Conservation (phyloP, 2,113 vertebrate genomes). For the Campylomormyrus numenius region DNA sequence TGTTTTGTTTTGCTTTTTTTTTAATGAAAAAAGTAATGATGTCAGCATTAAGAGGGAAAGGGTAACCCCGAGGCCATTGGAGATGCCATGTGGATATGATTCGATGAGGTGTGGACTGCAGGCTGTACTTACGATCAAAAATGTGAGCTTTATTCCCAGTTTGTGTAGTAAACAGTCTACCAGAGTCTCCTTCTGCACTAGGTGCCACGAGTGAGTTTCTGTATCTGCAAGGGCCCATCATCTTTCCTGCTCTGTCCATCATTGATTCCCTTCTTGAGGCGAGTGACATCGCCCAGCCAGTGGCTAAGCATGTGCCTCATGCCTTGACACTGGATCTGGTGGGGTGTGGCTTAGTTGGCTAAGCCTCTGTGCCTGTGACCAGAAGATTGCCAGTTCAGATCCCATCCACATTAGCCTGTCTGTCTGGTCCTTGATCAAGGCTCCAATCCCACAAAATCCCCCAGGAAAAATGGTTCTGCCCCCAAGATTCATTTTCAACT, state of each 20-base stretch:
- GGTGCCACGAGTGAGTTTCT: neutral
- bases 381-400: neutral
- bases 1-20: neutral
- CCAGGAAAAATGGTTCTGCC: neutral
- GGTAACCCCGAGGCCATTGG: neutral
- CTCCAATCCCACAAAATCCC: neutral
- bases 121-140: neutral
- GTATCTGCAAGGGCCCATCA: neutral
- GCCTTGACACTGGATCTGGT: neutral
- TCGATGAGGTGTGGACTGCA: neutral
- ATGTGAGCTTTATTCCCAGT: neutral
- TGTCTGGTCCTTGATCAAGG: neutral
- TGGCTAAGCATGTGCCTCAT: neutral
- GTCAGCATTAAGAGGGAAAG: neutral
- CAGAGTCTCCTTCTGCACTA: neutral
- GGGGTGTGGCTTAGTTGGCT: neutral
- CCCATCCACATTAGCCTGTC: neutral
- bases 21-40: neutral
- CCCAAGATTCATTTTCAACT: neutral
- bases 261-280: neutral
- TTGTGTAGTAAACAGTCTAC: neutral
- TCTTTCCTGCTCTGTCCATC: neutral
- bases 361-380: neutral
- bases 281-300: neutral
- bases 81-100: neutral